These are phyloP conservation scores for Temnothorax longispinosus DNA, from an alignment of 1,140 invertebrate species.

Conservation along the genomic window DNA sequence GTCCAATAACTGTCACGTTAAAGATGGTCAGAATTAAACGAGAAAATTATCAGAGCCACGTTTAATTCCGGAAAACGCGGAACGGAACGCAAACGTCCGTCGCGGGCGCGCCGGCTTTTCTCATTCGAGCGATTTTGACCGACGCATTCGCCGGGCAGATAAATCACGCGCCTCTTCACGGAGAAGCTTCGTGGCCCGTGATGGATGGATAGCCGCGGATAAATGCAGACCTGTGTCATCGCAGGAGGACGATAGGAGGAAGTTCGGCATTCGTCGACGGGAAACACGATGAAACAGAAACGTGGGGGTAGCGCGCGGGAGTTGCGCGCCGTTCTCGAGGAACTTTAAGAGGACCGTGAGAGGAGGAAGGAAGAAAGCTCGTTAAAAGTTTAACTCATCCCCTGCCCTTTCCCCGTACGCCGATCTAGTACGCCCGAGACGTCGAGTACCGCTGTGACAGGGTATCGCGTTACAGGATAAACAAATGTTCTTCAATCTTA, in stretches of 20 bases:
- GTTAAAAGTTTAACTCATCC: slow-evolving; percentile 60
- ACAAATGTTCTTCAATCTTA: slow-evolving; percentile 52
- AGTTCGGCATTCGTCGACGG: slow-evolving; percentile 61
- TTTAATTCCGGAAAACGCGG: slow-evolving; percentile 14
- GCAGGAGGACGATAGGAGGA: slow-evolving; percentile 48
- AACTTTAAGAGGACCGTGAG: slow-evolving; percentile 47
- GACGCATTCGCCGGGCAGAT: slow-evolving; percentile 39
- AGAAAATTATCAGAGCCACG: slow-evolving; percentile 24
- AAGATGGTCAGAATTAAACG: not conserved
- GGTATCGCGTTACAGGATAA: slow-evolving; percentile 35
- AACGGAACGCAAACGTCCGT: slow-evolving; percentile 25
- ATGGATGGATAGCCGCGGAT: slow-evolving; percentile 50
- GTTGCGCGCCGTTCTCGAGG: slow-evolving; percentile 37
- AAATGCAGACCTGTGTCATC: slow-evolving; percentile 58
- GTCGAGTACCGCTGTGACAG: slow-evolving; percentile 40
- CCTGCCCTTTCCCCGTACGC: not conserved
- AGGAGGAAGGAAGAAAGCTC: slow-evolving; percentile 56
- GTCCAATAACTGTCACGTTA: not conserved
- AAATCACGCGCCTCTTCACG: slow-evolving; percentile 41
- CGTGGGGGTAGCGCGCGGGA: not conserved
- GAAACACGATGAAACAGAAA: slow-evolving; percentile 55
- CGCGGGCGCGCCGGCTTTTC: slow-evolving; percentile 16
- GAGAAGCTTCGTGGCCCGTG: slow-evolving; percentile 42
- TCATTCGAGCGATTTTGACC: slow-evolving; percentile 48
- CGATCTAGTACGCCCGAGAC: slow-evolving; percentile 13